Evolutionary conservation across 2,888 invertebrate genomes (phyloP).

Genomic region (Lacanobia oleracea): DNA sequence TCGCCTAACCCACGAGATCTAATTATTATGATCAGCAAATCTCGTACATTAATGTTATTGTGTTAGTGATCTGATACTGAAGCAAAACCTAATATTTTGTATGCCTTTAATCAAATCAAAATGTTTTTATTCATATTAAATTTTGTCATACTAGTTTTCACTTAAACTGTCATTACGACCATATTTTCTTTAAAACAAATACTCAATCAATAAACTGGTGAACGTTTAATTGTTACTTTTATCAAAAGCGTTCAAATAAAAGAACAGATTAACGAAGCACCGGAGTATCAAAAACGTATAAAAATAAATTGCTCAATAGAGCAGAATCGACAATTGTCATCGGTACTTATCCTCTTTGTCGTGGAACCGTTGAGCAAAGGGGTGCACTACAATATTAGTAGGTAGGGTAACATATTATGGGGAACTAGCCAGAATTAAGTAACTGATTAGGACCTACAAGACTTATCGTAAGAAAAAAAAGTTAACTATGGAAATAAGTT

Average conservation of each 20-base stretch:
- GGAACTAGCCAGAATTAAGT: constrained; percentile 10
- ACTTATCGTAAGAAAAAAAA: neutral
- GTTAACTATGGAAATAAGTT: neutral
- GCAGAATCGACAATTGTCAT: constrained; percentile 60
- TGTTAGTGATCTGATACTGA: constrained; percentile 48
- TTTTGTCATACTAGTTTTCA: neutral
- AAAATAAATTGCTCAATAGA: constrained; percentile 57
- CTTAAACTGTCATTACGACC: neutral
- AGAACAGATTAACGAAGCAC: constrained; percentile 29
- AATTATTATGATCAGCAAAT: constrained; percentile 88
- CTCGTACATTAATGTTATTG: constrained; percentile 73
- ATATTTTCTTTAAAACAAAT: neutral
- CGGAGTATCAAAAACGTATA: constrained; percentile 35
- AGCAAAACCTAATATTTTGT: constrained; percentile 3
- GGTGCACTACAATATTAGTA: constrained; percentile 39
- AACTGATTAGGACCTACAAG: neutral
- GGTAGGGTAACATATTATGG: constrained; percentile 34
- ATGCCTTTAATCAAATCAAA: neutral
- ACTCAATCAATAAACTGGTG: constrained; percentile 13
- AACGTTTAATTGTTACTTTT: constrained; percentile 32
- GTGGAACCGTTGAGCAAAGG: constrained; percentile 47
- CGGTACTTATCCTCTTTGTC: constrained; percentile 59
- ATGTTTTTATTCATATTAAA: neutral
- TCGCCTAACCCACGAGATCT: constrained; percentile 86
- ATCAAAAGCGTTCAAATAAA: constrained; percentile 24